phyloP scores from a whole-genome alignment of 2,113 vertebrate species.

The Carassius gibelio region DNA sequence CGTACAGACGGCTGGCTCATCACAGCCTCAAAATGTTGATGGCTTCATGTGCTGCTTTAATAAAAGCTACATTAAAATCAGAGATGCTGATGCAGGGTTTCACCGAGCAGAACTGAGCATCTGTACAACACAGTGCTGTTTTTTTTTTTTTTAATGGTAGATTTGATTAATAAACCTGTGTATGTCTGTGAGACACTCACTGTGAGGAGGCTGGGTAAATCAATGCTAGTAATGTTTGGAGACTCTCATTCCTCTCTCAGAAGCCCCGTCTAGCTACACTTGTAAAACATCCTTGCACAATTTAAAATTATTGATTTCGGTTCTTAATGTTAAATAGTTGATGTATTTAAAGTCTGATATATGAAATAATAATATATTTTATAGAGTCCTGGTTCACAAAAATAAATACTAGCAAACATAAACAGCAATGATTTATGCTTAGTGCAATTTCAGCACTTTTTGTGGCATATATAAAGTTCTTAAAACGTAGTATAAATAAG shows the following conservation, averaged over 20 bases:
- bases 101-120: neutral
- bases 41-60: slow-evolving; percentile 49
- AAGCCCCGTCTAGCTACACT: neutral
- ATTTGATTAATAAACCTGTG: slow-evolving; percentile 49
- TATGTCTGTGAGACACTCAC: slow-evolving; percentile 6
- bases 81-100: slow-evolving; percentile 49
- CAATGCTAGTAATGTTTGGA: slow-evolving; percentile 15
- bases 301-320: neutral
- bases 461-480: neutral
- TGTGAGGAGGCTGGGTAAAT: slow-evolving; percentile 20
- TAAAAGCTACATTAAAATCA: slow-evolving; percentile 43
- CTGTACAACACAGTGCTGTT: neutral
- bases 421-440: neutral
- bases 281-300: neutral
- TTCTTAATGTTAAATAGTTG: neutral
- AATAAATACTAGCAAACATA: neutral
- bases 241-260: slow-evolving; percentile 5
- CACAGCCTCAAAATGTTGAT: slow-evolving; percentile 28
- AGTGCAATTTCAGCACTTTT: neutral
- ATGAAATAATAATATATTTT: neutral
- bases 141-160: slow-evolving; percentile 34
- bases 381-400: neutral
- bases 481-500: too few species aligned
- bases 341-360: neutral
- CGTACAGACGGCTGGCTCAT: slow-evolving; percentile 17